Evolutionary conservation across 2,888 invertebrate genomes (phyloP).

Genomic region (Fragum fragum): DNA sequence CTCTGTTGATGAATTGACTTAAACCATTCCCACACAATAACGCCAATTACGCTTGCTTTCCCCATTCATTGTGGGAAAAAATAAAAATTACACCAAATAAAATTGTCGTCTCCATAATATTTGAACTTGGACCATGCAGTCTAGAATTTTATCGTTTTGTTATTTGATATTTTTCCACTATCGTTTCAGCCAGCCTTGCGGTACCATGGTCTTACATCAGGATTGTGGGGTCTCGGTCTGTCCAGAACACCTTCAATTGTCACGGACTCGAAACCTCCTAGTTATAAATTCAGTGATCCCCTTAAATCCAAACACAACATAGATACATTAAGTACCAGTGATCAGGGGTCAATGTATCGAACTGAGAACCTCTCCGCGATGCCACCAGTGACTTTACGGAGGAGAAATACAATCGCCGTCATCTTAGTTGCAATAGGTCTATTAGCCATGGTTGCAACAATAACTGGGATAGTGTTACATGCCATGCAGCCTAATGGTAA

Average conservation of each 20-base stretch:
- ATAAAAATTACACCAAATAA: no score
- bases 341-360: constrained; percentile 43
- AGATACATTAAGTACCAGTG: constrained; percentile 50
- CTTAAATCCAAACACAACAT: constrained; percentile 17
- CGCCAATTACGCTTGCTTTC: no score
- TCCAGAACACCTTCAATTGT: constrained; percentile 47
- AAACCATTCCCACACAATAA: no score
- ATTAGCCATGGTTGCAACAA: constrained; percentile 67
- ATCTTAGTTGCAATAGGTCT: constrained; percentile 68
- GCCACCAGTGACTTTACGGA: constrained; percentile 56
- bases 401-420: constrained; percentile 67
- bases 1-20: no score
- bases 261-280: constrained; percentile 55
- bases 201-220: constrained; percentile 59
- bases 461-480: constrained; percentile 65
- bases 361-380: constrained; percentile 44
- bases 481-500: constrained; percentile 70
- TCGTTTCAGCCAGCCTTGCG: constrained; percentile 62
- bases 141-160: no score
- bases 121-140: no score
- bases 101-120: no score
- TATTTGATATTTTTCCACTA: neutral
- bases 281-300: constrained; percentile 50
- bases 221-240: constrained; percentile 57
- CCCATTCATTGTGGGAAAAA: no score